A percentile compares a stretch with the other conserved stretches of the same genome.
Evolutionary conservation across 2,113 vertebrate genomes (phyloP).

Genomic region (Apteryx owenii): DNA sequence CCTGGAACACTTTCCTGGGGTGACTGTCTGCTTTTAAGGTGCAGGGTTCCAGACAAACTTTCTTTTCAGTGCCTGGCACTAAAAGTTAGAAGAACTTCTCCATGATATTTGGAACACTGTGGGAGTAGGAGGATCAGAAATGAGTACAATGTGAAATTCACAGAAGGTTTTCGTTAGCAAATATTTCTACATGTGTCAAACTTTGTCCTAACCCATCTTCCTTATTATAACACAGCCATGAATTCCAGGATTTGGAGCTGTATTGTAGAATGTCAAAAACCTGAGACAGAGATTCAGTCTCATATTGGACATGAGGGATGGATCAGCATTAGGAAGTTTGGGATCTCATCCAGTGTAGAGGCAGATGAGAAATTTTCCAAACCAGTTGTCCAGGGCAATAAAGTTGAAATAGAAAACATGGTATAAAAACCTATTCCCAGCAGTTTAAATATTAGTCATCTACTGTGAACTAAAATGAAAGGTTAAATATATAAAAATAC

Average conservation of each 20-base stretch:
- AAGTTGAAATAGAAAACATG: neutral
- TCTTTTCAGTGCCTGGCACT: neutral
- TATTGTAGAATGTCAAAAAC: neutral
- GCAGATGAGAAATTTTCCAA: neutral
- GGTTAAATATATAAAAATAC: neutral
- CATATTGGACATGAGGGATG: neutral
- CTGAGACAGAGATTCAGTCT: neutral
- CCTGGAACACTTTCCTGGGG: neutral
- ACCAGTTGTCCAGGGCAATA: neutral
- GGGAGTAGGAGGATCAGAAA: neutral
- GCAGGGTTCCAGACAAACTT: neutral
- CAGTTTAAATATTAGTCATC: neutral
- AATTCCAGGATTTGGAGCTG: neutral
- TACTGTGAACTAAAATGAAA: neutral
- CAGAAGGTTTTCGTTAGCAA: neutral
- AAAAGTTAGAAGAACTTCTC: neutral
- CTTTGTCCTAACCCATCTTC: neutral
- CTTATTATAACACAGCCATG: neutral
- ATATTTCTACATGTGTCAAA: fast-evolving
- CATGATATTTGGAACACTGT: neutral
- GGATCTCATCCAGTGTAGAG: neutral
- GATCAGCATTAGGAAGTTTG: neutral
- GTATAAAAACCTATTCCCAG: neutral
- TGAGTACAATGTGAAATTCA: neutral
- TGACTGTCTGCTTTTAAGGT: neutral